Conservation (phyloP, 2,888 invertebrate species). For the Drosophila atripex region DNA sequence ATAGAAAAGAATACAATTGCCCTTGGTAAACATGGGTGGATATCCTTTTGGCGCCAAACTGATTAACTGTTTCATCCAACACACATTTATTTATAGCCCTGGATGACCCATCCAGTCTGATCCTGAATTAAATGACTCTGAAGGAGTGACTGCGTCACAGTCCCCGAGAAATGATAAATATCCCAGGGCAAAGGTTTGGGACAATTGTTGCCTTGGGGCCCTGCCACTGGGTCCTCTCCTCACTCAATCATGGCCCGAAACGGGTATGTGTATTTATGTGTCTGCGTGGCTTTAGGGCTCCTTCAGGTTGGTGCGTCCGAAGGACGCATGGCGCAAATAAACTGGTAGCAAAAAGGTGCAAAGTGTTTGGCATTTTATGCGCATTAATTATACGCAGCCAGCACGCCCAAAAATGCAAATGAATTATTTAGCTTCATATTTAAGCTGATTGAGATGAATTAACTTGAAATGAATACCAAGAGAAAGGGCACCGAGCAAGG, state of each 20-base stretch:
- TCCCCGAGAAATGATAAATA: slow-evolving; percentile 35
- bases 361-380: slow-evolving; percentile 67
- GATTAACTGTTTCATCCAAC: slow-evolving; percentile 47
- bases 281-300: slow-evolving; percentile 1
- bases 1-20: slow-evolving; percentile 22
- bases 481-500: slow-evolving; percentile 25
- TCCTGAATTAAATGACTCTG: slow-evolving; percentile 10
- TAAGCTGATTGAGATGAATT: slow-evolving; percentile 76
- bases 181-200: slow-evolving; percentile 29
- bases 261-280: neutral
- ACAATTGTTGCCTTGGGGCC: slow-evolving; percentile 41
- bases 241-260: slow-evolving; percentile 30
- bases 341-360: slow-evolving; percentile 52
- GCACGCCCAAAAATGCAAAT: slow-evolving; percentile 50
- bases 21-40: slow-evolving; percentile 1
- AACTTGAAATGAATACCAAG: slow-evolving; percentile 60
- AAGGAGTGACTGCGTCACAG: slow-evolving; percentile 17
- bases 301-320: neutral
- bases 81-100: slow-evolving; percentile 36
- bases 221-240: slow-evolving; percentile 5
- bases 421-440: slow-evolving; percentile 70
- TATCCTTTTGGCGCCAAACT: slow-evolving; percentile 9
- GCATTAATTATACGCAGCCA: slow-evolving; percentile 66
- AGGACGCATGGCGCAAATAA: slow-evolving; percentile 30
- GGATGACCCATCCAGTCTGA: slow-evolving; percentile 6